Conservation (phyloP, 2,797 vertebrate species). For the Limnodromus scolopaceus region DNA sequence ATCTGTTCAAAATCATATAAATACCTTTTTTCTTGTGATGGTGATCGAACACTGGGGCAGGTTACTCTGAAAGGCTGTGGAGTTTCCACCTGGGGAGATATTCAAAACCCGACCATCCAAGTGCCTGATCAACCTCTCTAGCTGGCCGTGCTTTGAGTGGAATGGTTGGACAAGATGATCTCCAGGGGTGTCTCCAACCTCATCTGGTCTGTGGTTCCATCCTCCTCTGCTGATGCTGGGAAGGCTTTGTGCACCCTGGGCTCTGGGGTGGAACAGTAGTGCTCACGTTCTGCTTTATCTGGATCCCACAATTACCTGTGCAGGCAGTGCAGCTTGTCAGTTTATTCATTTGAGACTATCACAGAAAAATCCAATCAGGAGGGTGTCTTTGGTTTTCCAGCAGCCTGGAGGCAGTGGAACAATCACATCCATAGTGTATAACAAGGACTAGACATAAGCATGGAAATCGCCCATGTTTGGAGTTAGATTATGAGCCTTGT, state of each 20-base stretch:
- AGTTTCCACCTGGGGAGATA: not conserved
- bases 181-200: not conserved
- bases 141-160: not conserved
- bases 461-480: not conserved
- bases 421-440: not conserved
- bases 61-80: not conserved
- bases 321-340: not conserved
- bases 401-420: not conserved
- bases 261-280: not conserved
- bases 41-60: not conserved
- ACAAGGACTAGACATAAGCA: not conserved
- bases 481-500: not conserved
- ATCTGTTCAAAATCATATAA: not conserved
- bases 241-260: not conserved
- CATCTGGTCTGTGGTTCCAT: not conserved
- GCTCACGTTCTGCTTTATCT: not conserved
- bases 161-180: not conserved
- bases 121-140: accelerated
- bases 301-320: not conserved
- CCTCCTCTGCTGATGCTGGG: not conserved
- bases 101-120: not conserved
- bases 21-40: not conserved
- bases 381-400: not conserved
- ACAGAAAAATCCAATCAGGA: not conserved
- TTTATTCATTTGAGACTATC: not conserved